Base-by-base conservation (phyloP, 2,888 invertebrate genomes). In the Eutolmus rufibarbis region DNA sequence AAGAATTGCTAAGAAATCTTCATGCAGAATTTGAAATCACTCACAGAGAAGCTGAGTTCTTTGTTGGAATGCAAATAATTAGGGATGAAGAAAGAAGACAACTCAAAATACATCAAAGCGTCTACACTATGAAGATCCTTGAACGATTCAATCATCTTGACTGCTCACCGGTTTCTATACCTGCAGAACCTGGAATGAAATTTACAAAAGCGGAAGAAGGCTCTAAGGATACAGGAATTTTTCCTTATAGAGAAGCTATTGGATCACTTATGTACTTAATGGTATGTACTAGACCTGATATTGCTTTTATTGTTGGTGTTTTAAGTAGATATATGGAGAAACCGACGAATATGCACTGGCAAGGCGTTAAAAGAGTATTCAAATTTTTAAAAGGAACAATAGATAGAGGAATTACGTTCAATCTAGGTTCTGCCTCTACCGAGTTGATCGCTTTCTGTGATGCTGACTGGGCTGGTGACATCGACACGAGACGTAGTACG, bases 21-120 rank as follows among this genome's bases (percentile, higher is more conserved):
- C 28, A 89, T 31, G 28, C 86, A n/a, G 40, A 77, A 28, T 88
- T 89, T 28, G 46, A 89, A 16, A 81, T 81, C n/a, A 76, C 76
- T 2, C 74, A 88, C 77, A 66, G 37, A n/a, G 94, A 89, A 90
- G 92, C n/a, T 90, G 91, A 46, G 90, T 91, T n/a, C 89, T 92
- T 40, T 91, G 81, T 89, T 7, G 88, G 88, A 5, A 23, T 88
- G n/a, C 78, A 88, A 84, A 88, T 89, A 9, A 56, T 84, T 19
- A 74, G 66, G 23, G 77, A 87, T 78, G 12, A 19, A 43, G 77
- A 85, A 28, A 86, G 87, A 23, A n/a, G 51, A 56, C 16, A n/a
- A 5, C 57, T 88, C 2, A 66, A 46, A 74, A 43, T 89, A 2
- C 76, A 88, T 78, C 88, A 88, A 76, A 23, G 57, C 43, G 40